Base-by-base conservation (phyloP, 2,797 vertebrate species). In the Hydrolagus colliei region DNA sequence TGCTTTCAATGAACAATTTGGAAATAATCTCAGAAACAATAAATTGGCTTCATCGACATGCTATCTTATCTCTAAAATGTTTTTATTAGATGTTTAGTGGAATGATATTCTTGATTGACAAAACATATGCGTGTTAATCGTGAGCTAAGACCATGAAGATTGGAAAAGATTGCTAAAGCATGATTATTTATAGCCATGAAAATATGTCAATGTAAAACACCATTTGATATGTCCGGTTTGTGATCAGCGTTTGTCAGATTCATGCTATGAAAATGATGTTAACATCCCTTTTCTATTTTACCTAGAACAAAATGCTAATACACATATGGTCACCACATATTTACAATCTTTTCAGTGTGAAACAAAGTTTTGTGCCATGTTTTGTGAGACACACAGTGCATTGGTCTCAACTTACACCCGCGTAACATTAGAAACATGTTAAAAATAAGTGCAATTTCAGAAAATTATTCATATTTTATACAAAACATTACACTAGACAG, bases 181-280 rank as follows among this genome's bases (percentile, higher is more conserved):
- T 93, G 92, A 94, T 93, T 93, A 94, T 93, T 92, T 91, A 94
- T 92, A 90, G 91, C 90, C 92, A 91, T 90, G 90, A 95, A 94
- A 95, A 94, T 88, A 89, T 61, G 78, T 91, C 14, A 71, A 92
- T 92, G 92, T 92, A 92, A 90, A 92, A 90, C 91, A 92, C 87
- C 86, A 87, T 89, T 92, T 92, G 91, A 92, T 92, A 92, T 90
- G 93, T 89, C 73, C 76, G 91, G 88, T 87, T 92, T 93, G 90
- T 92, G 93, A 92, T 93, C 92, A 93, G 92, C 92, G 92, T 87
- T 89, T 91, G 90, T 89, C 93, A 92, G 89, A 89, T 89, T 88
- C 92, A 91, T 91, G 90, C 90, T 91, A 90, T 91, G 90, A 90
- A 86, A 89, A 88, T 91, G 92, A 92, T 88, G 88, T 88, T 89